phyloP scores from a whole-genome alignment of 2,113 vertebrate species.

The Pogona vitticeps region DNA sequence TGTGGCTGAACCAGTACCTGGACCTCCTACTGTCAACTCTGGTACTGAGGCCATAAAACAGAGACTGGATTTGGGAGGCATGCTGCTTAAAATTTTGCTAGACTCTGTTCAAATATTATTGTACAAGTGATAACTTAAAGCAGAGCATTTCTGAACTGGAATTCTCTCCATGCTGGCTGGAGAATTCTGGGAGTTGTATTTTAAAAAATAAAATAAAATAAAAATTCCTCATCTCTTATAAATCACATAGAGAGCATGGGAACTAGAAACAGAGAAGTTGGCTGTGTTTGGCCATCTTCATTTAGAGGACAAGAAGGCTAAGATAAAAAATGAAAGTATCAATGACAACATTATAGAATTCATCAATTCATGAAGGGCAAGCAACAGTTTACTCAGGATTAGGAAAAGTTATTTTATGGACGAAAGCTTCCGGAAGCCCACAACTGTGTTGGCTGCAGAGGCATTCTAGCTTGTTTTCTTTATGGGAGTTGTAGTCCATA shows the following conservation, averaged over 20 bases:
- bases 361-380: too few relatives aligned
- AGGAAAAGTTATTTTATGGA: too few relatives aligned
- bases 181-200: neutral
- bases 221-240: neutral
- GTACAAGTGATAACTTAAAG: constrained; percentile 17
- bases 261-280: neutral
- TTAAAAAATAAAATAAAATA: neutral
- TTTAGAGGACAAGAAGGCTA: constrained; percentile 14
- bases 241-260: too few relatives aligned
- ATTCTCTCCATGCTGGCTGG: neutral
- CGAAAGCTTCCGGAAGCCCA: too few relatives aligned
- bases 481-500: too few relatives aligned
- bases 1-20: constrained; percentile 19
- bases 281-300: too few relatives aligned
- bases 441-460: too few relatives aligned
- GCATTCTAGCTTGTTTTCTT: too few relatives aligned
- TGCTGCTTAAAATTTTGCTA: neutral
- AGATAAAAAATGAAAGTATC: neutral
- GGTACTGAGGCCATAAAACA: constrained; percentile 52
- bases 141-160: neutral
- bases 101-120: neutral
- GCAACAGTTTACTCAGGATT: too few relatives aligned
- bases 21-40: constrained; percentile 55
- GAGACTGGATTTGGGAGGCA: neutral
- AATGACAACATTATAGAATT: too few relatives aligned